phyloP scores from a whole-genome alignment of 2,888 invertebrate genomes.

The Salticus scenicus region DNA sequence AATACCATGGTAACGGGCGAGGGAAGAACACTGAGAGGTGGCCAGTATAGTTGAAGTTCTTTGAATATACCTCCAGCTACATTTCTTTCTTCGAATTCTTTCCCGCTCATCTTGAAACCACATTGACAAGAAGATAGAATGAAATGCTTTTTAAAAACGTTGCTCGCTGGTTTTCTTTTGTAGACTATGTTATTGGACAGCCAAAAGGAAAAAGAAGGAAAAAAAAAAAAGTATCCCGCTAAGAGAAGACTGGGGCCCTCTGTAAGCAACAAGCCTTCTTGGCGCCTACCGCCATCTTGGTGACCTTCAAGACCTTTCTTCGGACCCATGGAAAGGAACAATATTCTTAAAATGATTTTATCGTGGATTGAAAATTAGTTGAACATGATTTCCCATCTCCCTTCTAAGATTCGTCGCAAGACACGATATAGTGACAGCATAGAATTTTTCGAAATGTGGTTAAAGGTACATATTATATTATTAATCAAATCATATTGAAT shows the following conservation, averaged over 20 bases:
- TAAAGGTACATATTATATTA: no score
- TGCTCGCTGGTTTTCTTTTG: not conserved
- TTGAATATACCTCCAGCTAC: no score
- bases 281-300: slow-evolving; percentile 54
- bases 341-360: not conserved
- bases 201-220: slow-evolving; percentile 23
- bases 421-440: no score
- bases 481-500: no score
- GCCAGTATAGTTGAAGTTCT: no score
- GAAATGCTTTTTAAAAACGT: slow-evolving; percentile 6
- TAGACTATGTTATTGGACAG: not conserved
- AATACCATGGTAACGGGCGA: no score
- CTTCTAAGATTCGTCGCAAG: no score
- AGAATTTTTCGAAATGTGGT: no score
- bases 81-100: not conserved
- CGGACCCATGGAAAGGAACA: slow-evolving; percentile 35
- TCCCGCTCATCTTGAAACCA: not conserved
- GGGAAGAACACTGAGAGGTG: no score
- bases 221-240: slow-evolving; percentile 29
- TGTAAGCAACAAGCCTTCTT: slow-evolving; percentile 32
- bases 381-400: no score
- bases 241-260: slow-evolving; percentile 40
- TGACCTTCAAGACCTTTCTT: slow-evolving; percentile 66
- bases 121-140: slow-evolving; percentile 21
- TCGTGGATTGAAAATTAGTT: no score